Evolutionary conservation across 92 coral and sea anemone genomes (phyloP).

Genomic region (Zoanthus gigantus): DNA sequence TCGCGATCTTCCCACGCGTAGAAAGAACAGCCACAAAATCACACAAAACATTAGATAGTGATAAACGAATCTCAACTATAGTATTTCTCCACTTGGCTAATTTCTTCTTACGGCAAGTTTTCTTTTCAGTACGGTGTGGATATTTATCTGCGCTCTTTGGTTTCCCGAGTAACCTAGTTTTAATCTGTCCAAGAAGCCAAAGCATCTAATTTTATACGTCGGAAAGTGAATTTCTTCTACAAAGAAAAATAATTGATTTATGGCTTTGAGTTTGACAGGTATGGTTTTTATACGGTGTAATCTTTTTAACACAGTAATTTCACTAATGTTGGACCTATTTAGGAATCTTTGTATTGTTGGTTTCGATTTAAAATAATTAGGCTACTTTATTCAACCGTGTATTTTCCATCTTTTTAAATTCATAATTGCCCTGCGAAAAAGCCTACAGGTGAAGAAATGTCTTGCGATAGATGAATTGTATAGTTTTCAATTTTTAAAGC

Average conservation of each 20-base stretch:
- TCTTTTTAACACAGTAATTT: slow-evolving; percentile 18
- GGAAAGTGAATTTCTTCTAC: not conserved
- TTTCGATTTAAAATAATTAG: slow-evolving; percentile 15
- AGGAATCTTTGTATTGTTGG: slow-evolving; percentile 2
- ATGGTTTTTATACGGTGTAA: slow-evolving; percentile 3
- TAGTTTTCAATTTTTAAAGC: slow-evolving; percentile 20
- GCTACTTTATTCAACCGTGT: not conserved
- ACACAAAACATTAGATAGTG: not conserved
- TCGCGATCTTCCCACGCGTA: slow-evolving; percentile 7
- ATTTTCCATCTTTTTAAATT: not conserved
- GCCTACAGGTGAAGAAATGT: not conserved
- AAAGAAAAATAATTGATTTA: not conserved
- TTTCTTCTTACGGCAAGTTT: not conserved
- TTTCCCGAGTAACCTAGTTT: slow-evolving; percentile 15
- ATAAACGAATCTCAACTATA: not conserved
- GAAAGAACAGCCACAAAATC: not conserved
- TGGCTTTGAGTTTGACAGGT: slow-evolving; percentile 16
- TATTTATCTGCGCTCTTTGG: slow-evolving; percentile 13
- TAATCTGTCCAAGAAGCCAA: not conserved
- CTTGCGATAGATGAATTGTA: not conserved
- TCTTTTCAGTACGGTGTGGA: not conserved
- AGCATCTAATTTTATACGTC: not conserved
- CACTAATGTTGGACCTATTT: slow-evolving; percentile 15
- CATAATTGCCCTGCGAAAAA: not conserved
- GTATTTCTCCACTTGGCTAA: not conserved